Evolutionary conservation across 2,888 invertebrate genomes (phyloP), one percentile per base, ranked within the genome.

Genomic region (Hesperia comma): DNA sequence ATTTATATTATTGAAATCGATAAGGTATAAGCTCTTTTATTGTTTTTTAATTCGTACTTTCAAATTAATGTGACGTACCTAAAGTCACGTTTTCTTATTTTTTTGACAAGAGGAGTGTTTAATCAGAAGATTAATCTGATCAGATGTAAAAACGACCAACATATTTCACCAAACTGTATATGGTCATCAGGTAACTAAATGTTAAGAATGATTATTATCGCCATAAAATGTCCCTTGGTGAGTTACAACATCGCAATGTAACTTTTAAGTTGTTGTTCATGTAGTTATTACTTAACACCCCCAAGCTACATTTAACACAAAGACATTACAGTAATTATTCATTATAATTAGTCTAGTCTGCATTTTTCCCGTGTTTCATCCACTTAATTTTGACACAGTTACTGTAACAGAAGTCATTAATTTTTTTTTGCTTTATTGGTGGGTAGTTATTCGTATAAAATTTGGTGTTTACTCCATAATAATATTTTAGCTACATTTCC

Each of bases 201-300:
- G 46, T 56, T 49, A 63, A 56, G 46, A 56, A 46, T 56, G 56
- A 63, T 63, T 63, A 33, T 56, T 56, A 63, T 56, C 56, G 56
- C 33, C 55, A 43, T 55, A 63, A 43, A 63, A 63, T 46, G 55
- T 63, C 62, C 55, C 56, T 63, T 62, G 33, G 43, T 49, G 63
- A 63, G 55, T 37, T 46, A 56, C 56, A 43, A 46, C 21, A 63
- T 46, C 10, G 55, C 43, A 15, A 40, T 32, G 41, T 33, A 17
- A 43, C 26, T 32, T 46, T 55, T 62, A 62, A 53, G 53, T 54
- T 32, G 26, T 10, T 10, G 7, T 8, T 6, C 33, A 33, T 17
- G 46, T 19, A 19, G 19, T 3, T 43, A 17, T 57, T 51, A 19
- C 51, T 61, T 37, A 40, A 60, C 32, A 26, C 46, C 17, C n/a